Conservation (phyloP, 2,113 vertebrate genomes). For the Engraulis encrasicolus region DNA sequence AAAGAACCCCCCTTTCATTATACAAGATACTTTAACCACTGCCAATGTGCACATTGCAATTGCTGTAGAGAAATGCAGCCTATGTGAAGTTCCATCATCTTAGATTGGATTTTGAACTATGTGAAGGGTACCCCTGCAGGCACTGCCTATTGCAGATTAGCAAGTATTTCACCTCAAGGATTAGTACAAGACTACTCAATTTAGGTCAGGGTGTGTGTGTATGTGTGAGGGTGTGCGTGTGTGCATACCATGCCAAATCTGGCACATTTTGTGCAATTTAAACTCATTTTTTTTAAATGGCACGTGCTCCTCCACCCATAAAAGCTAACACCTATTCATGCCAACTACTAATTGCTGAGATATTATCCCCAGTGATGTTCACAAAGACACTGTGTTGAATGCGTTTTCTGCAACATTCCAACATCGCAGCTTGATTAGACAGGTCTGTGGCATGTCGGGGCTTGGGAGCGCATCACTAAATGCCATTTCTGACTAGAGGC, state of each 20-base stretch:
- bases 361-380: not conserved
- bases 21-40: not conserved
- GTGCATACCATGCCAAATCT: no score
- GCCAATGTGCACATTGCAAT: no score
- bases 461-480: not conserved
- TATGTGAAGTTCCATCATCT: not conserved
- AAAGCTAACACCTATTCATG: not conserved
- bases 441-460: not conserved
- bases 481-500: not conserved
- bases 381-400: not conserved
- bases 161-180: no score
- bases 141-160: no score
- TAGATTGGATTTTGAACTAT: no score
- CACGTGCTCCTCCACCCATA: not conserved
- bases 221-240: no score
- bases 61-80: not conserved
- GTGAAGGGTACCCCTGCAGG: no score
- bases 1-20: no score
- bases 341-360: not conserved
- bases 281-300: no score
- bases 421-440: not conserved
- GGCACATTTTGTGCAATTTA: no score
- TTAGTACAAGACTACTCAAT: no score
- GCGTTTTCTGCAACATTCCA: not conserved
- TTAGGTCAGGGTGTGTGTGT: no score